phyloP scores from a whole-genome alignment of 2,797 vertebrate genomes.

The Pteropus rufus region DNA sequence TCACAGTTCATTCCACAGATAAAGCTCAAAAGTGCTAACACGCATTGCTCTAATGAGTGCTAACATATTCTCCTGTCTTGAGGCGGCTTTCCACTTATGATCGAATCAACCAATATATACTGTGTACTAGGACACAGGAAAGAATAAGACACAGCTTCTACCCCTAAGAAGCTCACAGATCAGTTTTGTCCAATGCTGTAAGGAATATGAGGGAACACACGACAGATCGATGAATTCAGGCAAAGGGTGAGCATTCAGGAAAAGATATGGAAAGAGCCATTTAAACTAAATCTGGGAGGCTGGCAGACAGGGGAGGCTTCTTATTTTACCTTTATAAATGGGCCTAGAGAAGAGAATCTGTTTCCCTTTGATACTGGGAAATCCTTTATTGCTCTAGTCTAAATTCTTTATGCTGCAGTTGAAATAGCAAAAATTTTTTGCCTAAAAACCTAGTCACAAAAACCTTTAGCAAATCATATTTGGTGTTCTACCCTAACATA shows the following conservation, averaged over 20 bases:
- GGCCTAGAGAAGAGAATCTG: neutral
- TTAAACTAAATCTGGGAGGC: neutral
- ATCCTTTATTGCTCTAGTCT: neutral
- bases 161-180: neutral
- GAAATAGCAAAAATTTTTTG: conserved; percentile 5
- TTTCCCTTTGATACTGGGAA: neutral
- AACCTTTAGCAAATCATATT: neutral
- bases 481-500: neutral
- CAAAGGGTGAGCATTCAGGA: neutral
- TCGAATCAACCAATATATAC: neutral
- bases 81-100: neutral
- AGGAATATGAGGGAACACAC: neutral
- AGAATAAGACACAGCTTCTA: neutral
- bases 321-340: neutral
- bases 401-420: neutral
- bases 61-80: neutral
- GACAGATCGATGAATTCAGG: neutral
- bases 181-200: neutral
- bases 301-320: neutral
- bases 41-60: neutral
- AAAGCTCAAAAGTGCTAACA: neutral
- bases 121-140: neutral
- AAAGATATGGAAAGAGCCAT: neutral
- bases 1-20: neutral
- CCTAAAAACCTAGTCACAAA: neutral